Base-by-base conservation (phyloP, 2,888 invertebrate species). In the Neoitamus cyanurus region DNA sequence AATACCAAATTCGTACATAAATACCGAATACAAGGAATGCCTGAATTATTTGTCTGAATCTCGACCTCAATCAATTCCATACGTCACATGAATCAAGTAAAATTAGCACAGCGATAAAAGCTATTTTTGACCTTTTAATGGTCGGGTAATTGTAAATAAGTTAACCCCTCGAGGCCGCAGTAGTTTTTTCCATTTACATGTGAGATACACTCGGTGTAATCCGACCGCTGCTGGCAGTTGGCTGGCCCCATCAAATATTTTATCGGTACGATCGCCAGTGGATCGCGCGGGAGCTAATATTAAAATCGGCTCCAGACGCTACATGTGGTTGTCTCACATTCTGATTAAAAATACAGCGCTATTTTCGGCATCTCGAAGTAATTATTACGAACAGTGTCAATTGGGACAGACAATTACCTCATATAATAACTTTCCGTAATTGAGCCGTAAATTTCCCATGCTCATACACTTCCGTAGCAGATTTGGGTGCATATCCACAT, bases 361-460 rank as follows among this genome's bases (percentile, higher is more conserved):
- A 58, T 58, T 58, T 58, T 58, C 20, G 58, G 15, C 9, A 25
- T 58, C 58, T 15, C 11, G 58, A 25, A 25, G 6, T 58, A 20
- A 58, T 58, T 20, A 58, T 58, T 58, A 58, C 20, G 15, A 58
- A 7, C 20, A 20, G 6, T 3, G 15, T 15, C 20, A 58, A 25
- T 20, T 58, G 6, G 25, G 25, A 58, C 15, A 58, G 25, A 25
- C 6, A 58, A 58, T 58, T 15, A 58, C 15, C 58, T 58, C 58
- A 13, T 9, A 28, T 75, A 42, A 25, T 75, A 75, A 42, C 42
- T 37, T 75, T 36, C 20, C 25, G 28, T 37, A 34, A 75, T 75
- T 37, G 75, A 78, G 7, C 15, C 31, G 48, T 78, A 78, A 78
- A 78, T 78, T 48, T 78, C 20, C 28, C 31, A 30, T 48, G 31